Evolutionary conservation across 2,113 vertebrate species (phyloP), one percentile per base, ranked within the genome.

Genomic region (Corythoichthys intestinalis): DNA sequence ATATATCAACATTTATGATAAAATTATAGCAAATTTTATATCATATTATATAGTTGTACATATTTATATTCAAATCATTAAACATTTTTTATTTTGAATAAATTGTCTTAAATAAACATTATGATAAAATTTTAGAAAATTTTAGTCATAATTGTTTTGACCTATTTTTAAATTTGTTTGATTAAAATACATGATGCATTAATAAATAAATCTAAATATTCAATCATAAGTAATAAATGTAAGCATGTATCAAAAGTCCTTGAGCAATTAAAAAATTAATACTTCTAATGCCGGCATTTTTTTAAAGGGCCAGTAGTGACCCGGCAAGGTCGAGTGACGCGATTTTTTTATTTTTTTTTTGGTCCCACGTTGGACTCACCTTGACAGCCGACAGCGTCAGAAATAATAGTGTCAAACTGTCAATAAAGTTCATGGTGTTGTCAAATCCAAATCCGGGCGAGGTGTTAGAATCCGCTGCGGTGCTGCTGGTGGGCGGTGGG

Each of bases 341-440:
- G 12, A 28, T 56, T 56, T 20, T 38, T 4, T 17, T 48, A 64
- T 46, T 2, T 53, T 49, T 46, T 66, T 1, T 58, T 48, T 11
- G 71, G 34, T 58, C 69, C 65, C 61, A 63, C 20, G 68, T 53
- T 59, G 49, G 65, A 85, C 92, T 92, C 89, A 93, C 92, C 92
- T 92, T 93, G 83, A 93, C 90, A 86, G 89, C 89, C 86, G 92
- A 93, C 87, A 93, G 89, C 82, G 90, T 90, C 86, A 92, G 85
- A 91, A 92, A 91, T 86, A 93, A 87, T 89, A 91, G 83, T 83
- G 92, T 89, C 88, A 92, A 88, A 87, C 91, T 92, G 88, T 92
- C 90, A 90, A 90, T 90, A 89, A 92, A 90, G 91, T 93, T 92
- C 92, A 93, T 93, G 74, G 85, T 91, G 90, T 91, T 90, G 82